Conservation (phyloP, 2,888 invertebrate species). For the Nymphalis c-album region DNA sequence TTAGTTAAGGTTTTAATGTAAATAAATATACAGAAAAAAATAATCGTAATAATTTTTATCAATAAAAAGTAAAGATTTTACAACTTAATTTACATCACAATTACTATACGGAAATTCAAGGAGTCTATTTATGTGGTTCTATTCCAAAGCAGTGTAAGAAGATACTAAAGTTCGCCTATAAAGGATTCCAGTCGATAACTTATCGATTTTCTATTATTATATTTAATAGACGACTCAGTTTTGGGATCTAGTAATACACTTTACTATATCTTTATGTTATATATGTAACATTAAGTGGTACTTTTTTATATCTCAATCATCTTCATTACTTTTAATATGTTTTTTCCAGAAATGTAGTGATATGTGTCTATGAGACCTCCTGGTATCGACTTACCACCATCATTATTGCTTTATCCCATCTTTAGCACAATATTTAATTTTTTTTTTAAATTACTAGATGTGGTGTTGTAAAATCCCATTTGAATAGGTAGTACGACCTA, state of each 20-base stretch:
- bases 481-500: too few species aligned
- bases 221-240: constrained; percentile 13
- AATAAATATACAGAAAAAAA: too few species aligned
- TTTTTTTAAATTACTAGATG: too few species aligned
- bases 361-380: too few species aligned
- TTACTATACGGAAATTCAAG: not conserved
- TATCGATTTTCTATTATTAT: constrained; percentile 23
- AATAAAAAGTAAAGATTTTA: too few species aligned
- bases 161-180: constrained; percentile 12
- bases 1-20: too few species aligned
- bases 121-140: not conserved
- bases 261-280: not conserved
- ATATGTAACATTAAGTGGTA: not conserved
- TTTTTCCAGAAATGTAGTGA: not conserved
- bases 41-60: too few species aligned
- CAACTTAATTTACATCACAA: too few species aligned
- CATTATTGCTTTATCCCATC: too few species aligned
- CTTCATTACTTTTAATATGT: not conserved
- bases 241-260: not conserved
- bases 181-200: constrained; percentile 18
- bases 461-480: too few species aligned
- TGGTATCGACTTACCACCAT: too few species aligned
- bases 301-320: not conserved
- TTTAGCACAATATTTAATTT: too few species aligned
- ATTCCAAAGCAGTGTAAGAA: not conserved